Base-by-base conservation (phyloP, 2,113 vertebrate species). In the Leiothrix lutea region DNA sequence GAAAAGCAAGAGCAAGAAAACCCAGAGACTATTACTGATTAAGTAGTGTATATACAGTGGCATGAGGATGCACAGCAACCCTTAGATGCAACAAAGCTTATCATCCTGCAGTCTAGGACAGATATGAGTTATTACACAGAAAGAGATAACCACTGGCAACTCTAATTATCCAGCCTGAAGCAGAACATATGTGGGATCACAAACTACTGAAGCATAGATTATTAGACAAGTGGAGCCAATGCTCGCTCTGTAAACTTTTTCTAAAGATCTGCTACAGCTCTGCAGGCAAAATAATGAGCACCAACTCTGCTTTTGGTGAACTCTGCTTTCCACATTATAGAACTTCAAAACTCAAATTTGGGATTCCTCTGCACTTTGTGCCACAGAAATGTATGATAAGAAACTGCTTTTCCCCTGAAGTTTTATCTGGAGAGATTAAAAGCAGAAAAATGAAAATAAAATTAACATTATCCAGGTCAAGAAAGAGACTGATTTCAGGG, bases 151-250 rank as follows among this genome's bases (percentile, higher is more conserved):
- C 29, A 74, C 84, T 50, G 64, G 80, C 83, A 95, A 91, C 14
- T 17, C 53, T 84, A 90, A 92, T 92, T 90, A 78, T 60, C 60
- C 62, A 88, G 56, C 60, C 86, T 74, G 80, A 91, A 88, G 94
- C 60, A 3, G 69, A 73, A 86, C 57, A 26, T 69, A 71, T 29
- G 62, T 51, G 56, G 47, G 82, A 73, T 65, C 82, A 73, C 60
- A 85, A 57, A 80, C 64, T 73, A 65, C 79, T 88, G 71, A 82
- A 73, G 58, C 67, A 73, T 4, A 70, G 28, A 83, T 66, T 83
- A 75, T 90, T 65, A 80, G 33, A 78, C 69, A 78, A 88, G 72
- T 25, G 24, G 56, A 95, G 72, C 56, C 88, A 78, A n/a, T 4
- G 18, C 1, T 6, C 33, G 20, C 61, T 45, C 67, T 80, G 45